phyloP scores from a whole-genome alignment of 1,140 invertebrate species.

The Zaprionus kolodkinae region DNA sequence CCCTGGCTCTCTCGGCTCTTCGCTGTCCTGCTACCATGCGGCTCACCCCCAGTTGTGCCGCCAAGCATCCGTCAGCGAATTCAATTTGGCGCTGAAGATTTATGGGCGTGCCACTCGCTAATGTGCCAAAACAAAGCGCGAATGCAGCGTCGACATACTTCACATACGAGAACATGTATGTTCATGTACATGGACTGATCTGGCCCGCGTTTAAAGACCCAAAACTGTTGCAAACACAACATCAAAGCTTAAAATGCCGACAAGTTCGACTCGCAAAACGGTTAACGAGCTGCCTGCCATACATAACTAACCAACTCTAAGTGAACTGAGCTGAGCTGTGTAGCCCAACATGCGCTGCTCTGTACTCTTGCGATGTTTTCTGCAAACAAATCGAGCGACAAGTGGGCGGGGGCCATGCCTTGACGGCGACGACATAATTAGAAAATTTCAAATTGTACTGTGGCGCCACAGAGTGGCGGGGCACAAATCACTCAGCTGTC shows the following conservation, averaged over 20 bases:
- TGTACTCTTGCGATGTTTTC: slow-evolving; percentile 4
- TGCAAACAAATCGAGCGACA: slow-evolving; percentile 55
- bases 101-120: slow-evolving; percentile 60
- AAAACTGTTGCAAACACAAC: slow-evolving; percentile 37
- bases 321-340: background rate
- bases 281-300: slow-evolving; percentile 60
- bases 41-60: background rate
- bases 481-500: slow-evolving; percentile 78
- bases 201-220: slow-evolving; percentile 68
- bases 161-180: no score
- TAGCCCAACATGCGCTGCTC: background rate
- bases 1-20: background rate
- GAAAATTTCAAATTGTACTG: slow-evolving; percentile 37
- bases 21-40: background rate
- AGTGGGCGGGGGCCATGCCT: slow-evolving; percentile 65
- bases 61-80: slow-evolving; percentile 47
- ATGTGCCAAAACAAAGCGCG: slow-evolving; percentile 45
- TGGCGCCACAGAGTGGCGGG: slow-evolving; percentile 59
- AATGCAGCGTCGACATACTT: background rate
- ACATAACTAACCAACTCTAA: slow-evolving; percentile 24
- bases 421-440: slow-evolving; percentile 47
- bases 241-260: slow-evolving; percentile 64
- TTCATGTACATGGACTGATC: slow-evolving; percentile 26
- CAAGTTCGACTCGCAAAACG: slow-evolving; percentile 44
- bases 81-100: slow-evolving; percentile 69